A percentile compares a stretch with the other conserved stretches of the same genome.
Conservation (phyloP, 2,888 invertebrate species). For the Agrenia bidenticulata region DNA sequence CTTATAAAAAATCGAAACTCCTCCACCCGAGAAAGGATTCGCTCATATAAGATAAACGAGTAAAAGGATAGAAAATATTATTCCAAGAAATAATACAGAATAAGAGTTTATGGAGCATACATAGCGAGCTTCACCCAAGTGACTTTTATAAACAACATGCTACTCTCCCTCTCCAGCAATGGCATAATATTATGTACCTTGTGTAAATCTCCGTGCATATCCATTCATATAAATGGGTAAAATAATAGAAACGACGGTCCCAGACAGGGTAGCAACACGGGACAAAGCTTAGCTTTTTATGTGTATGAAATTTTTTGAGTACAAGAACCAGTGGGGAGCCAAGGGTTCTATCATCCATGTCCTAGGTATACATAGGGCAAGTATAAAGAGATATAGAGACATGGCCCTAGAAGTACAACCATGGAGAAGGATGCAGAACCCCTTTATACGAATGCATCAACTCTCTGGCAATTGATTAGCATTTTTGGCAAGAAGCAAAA, state of each 20-base stretch:
- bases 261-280: background rate
- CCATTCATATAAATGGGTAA: conserved; percentile 7
- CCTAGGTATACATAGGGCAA: background rate
- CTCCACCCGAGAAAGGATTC: no score
- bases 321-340: conserved; percentile 28
- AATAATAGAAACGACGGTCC: background rate
- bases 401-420: no score
- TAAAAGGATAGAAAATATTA: no score
- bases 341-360: conserved; percentile 4
- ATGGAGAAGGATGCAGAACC: background rate
- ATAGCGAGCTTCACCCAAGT: no score
- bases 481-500: conserved; percentile 45
- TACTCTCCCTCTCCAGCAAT: no score
- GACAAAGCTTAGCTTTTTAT: background rate
- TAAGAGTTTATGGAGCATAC: no score
- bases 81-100: no score
- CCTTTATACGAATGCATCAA: conserved; percentile 35
- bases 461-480: conserved; percentile 48
- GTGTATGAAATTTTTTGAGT: background rate
- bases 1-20: conserved; percentile 8
- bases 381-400: no score
- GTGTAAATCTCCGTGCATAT: background rate
- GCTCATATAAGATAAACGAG: no score
- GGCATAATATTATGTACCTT: background rate
- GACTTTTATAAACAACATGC: no score